Percentiles rank a stretch among this genome's conserved stretches.
These are phyloP conservation scores for Nasalis larvatus DNA, from an alignment of 2,113 vertebrate genomes.

Conservation along the genomic window DNA sequence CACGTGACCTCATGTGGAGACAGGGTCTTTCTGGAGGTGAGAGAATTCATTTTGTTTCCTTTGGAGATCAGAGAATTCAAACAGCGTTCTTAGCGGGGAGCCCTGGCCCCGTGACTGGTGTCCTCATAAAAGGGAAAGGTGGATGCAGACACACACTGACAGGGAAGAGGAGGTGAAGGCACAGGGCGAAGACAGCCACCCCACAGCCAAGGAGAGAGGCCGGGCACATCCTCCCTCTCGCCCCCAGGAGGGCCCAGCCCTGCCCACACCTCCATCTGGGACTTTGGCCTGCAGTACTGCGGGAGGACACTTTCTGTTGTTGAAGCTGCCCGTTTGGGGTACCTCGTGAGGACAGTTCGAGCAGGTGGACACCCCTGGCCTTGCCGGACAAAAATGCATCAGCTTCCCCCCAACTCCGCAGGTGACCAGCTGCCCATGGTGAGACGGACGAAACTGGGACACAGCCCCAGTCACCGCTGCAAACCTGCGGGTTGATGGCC, in stretches of 20 bases:
- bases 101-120: rapidly evolving
- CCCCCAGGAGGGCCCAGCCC: no score
- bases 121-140: neutral
- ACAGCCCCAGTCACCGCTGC: no score
- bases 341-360: neutral
- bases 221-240: neutral
- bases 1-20: neutral
- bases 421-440: neutral
- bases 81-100: rapidly evolving
- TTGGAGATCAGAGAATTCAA: neutral
- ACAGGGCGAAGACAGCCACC: rapidly evolving
- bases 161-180: neutral
- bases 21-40: neutral
- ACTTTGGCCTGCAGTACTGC: neutral
- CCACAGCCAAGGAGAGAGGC: rapidly evolving
- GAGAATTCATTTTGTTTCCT: neutral
- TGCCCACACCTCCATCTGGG: neutral
- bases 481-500: neutral
- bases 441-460: no score
- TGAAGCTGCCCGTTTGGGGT: rapidly evolving
- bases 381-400: neutral
- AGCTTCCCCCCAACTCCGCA: rapidly evolving
- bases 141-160: neutral
- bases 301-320: neutral
- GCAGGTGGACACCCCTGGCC: neutral